Percentiles rank a stretch among this genome's conserved stretches.
Conservation (phyloP, 1,140 invertebrate species). For the Rhyzopertha dominica region DNA sequence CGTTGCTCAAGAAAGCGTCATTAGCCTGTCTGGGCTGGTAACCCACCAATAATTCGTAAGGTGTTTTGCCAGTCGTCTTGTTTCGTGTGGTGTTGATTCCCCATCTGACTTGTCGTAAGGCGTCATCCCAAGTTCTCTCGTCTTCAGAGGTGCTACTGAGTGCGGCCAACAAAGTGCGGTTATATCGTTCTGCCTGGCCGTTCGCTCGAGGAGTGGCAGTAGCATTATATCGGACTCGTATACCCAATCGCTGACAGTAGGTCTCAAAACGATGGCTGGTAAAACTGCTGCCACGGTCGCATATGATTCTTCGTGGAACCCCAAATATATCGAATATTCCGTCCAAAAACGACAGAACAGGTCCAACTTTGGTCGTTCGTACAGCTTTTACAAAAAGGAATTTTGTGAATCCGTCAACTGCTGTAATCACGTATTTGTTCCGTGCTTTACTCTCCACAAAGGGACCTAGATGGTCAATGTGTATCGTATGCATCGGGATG, state of each 20-base stretch:
- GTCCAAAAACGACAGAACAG: not conserved
- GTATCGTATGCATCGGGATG: constrained; percentile 17
- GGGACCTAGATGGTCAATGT: constrained; percentile 27
- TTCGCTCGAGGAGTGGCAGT: no score
- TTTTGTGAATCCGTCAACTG: constrained; percentile 42
- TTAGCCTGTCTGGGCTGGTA: constrained; percentile 4
- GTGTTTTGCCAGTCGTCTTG: constrained; percentile 5
- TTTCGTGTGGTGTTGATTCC: no score
- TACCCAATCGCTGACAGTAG: constrained; percentile 28
- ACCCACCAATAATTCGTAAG: constrained; percentile 12
- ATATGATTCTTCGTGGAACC: constrained; percentile 31
- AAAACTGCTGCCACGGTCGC: constrained; percentile 39
- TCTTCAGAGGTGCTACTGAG: constrained; percentile 21
- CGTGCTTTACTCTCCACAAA: constrained; percentile 17
- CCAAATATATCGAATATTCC: constrained; percentile 30
- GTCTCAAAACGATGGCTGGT: constrained; percentile 21
- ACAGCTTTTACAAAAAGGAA: constrained; percentile 19
- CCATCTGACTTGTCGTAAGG: constrained; percentile 29
- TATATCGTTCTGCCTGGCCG: no score
- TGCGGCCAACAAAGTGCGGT: constrained; percentile 27
- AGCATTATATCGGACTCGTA: constrained; percentile 34
- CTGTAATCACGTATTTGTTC: constrained; percentile 37
- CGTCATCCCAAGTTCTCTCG: constrained; percentile 29
- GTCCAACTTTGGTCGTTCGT: constrained; percentile 4
- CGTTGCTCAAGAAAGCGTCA: constrained; percentile 2